These are phyloP conservation scores for Arizona elegans DNA, from an alignment of 2,113 vertebrate species.

Conservation along the genomic window DNA sequence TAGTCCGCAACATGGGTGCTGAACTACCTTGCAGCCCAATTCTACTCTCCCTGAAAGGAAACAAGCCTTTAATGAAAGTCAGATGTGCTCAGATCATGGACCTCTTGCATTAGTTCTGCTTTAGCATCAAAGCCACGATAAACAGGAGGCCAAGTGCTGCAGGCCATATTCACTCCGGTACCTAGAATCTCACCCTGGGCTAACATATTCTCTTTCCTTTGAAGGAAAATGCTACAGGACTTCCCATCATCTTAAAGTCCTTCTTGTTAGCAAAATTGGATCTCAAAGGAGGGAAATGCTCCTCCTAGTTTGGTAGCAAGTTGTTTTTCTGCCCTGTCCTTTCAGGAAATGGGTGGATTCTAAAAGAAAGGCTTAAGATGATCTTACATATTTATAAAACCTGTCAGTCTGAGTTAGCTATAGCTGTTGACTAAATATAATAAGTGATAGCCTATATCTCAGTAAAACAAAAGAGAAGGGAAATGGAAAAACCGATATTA, in stretches of 20 bases:
- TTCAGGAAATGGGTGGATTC: neutral
- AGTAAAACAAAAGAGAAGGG: neutral
- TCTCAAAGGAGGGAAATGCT: neutral
- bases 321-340: neutral
- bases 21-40: conserved; percentile 48
- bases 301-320: neutral
- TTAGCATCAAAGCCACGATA: conserved; percentile 64
- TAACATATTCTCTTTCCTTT: conserved; percentile 1
- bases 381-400: neutral
- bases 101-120: conserved; percentile 69
- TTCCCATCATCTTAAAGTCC: conserved; percentile 3
- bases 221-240: conserved; percentile 19
- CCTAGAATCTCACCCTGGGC: neutral
- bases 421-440: neutral
- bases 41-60: conserved; percentile 55
- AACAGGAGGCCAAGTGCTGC: conserved; percentile 63
- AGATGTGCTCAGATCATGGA: conserved; percentile 59
- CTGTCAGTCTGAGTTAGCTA: neutral
- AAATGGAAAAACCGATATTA: neutral
- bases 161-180: conserved; percentile 21
- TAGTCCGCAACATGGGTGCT: conserved; percentile 35
- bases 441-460: neutral
- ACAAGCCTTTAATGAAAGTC: conserved; percentile 63
- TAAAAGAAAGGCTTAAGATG: neutral
- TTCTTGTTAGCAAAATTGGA: neutral